phyloP scores from a whole-genome alignment of 2,888 invertebrate species.

The Caradrina kadenii region DNA sequence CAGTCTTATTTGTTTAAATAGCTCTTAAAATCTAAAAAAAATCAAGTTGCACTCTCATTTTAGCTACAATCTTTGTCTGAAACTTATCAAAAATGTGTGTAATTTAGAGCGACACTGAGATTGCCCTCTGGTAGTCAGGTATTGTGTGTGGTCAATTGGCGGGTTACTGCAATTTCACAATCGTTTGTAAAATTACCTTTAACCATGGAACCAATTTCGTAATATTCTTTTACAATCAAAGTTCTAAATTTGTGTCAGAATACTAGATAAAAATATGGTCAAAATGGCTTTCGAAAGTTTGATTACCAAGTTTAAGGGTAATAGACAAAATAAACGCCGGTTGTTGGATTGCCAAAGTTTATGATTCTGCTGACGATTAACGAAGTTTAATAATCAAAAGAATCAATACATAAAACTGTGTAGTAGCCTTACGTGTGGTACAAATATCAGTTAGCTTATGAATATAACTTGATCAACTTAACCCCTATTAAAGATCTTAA shows the following conservation, averaged over 20 bases:
- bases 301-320: conserved; percentile 33
- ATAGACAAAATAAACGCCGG: conserved; percentile 43
- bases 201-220: no score
- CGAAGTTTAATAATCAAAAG: conserved; percentile 45
- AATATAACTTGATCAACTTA: conserved; percentile 13
- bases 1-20: no score
- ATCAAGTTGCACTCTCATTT: no score
- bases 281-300: conserved; percentile 25
- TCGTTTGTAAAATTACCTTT: no score
- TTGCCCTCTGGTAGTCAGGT: no score
- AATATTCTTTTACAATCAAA: no score
- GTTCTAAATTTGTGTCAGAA: conserved; percentile 4
- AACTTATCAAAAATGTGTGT: no score
- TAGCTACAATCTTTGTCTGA: no score
- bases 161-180: no score
- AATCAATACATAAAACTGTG: conserved; percentile 33
- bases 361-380: conserved; percentile 40
- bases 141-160: no score
- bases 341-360: conserved; percentile 42
- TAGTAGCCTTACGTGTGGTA: background rate
- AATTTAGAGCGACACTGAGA: no score
- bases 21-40: no score
- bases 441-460: conserved; percentile 8
- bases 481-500: background rate
- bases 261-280: conserved; percentile 19